phyloP scores from a whole-genome alignment of 1,140 invertebrate species.

The Drosophila grimshawi region DNA sequence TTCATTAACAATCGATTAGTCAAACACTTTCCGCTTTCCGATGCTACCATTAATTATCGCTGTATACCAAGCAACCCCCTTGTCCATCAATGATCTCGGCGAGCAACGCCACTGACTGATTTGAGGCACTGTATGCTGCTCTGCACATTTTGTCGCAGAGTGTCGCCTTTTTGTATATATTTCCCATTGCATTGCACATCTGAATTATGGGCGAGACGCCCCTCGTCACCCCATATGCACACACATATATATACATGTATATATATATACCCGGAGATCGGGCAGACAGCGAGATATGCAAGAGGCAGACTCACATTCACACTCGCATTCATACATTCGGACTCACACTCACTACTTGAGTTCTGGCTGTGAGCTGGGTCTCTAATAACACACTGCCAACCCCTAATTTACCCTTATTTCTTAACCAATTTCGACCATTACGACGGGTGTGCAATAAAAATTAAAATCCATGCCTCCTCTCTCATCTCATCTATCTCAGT shows the following conservation, averaged over 20 bases:
- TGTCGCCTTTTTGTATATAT: conserved; percentile 18
- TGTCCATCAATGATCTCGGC: not conserved
- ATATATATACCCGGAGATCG: conserved; percentile 2
- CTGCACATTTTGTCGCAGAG: conserved; percentile 12
- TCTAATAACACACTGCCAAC: conserved; percentile 81
- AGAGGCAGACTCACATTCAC: conserved; percentile 22
- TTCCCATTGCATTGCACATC: conserved; percentile 23
- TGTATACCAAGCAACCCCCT: conserved; percentile 24
- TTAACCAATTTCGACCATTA: conserved; percentile 84
- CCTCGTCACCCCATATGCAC: conserved; percentile 17
- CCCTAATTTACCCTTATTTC: conserved; percentile 84
- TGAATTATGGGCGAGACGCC: conserved; percentile 45
- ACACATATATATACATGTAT: not conserved
- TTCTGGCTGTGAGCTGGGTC: conserved; percentile 36
- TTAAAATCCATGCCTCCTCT: conserved; percentile 70
- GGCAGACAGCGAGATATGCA: conserved; percentile 26
- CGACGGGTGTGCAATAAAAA: conserved; percentile 82
- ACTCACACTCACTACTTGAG: conserved; percentile 21
- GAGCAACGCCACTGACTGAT: conserved; percentile 19
- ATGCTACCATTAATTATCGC: conserved; percentile 68
- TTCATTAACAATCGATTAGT: conserved; percentile 81
- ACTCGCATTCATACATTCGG: conserved; percentile 8
- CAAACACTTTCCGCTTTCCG: conserved; percentile 75
- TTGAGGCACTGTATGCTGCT: conserved; percentile 33
- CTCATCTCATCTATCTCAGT: not conserved